Conservation (phyloP, 2,113 vertebrate species). For the Puntigrus tetrazona region DNA sequence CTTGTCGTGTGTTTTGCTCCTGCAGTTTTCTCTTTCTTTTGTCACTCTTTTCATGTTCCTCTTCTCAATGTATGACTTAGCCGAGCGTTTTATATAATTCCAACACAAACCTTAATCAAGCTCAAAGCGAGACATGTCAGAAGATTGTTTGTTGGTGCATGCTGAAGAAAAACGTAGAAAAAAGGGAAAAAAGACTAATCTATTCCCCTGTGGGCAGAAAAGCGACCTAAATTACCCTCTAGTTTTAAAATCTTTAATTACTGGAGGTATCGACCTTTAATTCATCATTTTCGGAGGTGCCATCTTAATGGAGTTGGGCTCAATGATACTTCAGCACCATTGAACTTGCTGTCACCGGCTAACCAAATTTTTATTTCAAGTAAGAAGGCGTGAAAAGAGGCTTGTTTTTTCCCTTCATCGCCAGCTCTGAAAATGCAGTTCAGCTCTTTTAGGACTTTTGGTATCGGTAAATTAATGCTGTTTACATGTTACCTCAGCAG, state of each 20-base stretch:
- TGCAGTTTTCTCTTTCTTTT: conserved; percentile 25
- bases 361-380: conserved; percentile 25
- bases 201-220: background rate
- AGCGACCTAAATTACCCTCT: conserved; percentile 4
- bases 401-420: background rate
- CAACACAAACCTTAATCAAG: background rate
- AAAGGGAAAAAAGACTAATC: conserved; percentile 20
- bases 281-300: conserved; percentile 27
- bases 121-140: background rate
- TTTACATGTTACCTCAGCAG: conserved; percentile 30
- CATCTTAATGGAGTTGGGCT: conserved; percentile 14
- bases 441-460: conserved; percentile 41
- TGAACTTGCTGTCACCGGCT: background rate
- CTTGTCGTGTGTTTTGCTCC: background rate
- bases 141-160: background rate
- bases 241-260: conserved; percentile 37
- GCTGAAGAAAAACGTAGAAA: background rate
- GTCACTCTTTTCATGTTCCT: conserved; percentile 14
- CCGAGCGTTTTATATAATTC: background rate
- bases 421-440: conserved; percentile 23
- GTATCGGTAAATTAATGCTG: conserved; percentile 19
- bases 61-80: conserved; percentile 11
- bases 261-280: conserved; percentile 32
- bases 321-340: conserved; percentile 3
- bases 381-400: background rate